A percentile compares a stretch with the other conserved stretches of the same genome.
Conservation (phyloP, 1,140 invertebrate species). For the Macrobrachium rosenbergii region DNA sequence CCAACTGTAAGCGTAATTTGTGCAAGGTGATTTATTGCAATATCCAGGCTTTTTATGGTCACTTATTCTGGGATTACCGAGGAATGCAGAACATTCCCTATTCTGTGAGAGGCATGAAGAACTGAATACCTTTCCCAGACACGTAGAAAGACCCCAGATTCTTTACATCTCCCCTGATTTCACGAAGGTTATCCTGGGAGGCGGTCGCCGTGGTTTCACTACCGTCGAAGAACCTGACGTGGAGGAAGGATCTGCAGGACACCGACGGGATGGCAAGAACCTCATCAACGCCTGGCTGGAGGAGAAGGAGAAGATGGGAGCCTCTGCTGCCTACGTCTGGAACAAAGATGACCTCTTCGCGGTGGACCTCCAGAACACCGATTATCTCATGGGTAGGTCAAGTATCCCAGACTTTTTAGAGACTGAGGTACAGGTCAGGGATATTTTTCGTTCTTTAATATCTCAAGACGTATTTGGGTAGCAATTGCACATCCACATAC, state of each 20-base stretch:
- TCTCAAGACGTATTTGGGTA: too few species aligned
- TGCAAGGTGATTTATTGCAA: too few species aligned
- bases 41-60: too few species aligned
- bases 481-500: too few species aligned
- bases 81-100: background rate
- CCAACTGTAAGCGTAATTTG: too few species aligned
- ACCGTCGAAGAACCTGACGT: conserved; percentile 13
- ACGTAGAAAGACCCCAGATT: background rate
- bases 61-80: too few species aligned
- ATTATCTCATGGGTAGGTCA: conserved; percentile 29
- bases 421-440: too few species aligned
- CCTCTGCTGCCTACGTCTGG: background rate
- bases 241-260: background rate
- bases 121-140: background rate
- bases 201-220: conserved; percentile 8
- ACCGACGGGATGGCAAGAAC: background rate
- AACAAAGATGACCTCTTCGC: background rate
- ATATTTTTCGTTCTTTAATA: too few species aligned
- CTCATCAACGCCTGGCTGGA: conserved; percentile 8
- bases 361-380: background rate
- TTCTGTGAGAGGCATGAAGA: background rate
- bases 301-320: background rate
- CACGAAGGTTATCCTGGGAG: conserved; percentile 3
- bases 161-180: too few species aligned
- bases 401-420: too few species aligned